Evolutionary conservation across 64 coral and sea anemone genomes (phyloP), one percentile per base, ranked within the genome.

Genomic region (Dendronephthya gigantea): DNA sequence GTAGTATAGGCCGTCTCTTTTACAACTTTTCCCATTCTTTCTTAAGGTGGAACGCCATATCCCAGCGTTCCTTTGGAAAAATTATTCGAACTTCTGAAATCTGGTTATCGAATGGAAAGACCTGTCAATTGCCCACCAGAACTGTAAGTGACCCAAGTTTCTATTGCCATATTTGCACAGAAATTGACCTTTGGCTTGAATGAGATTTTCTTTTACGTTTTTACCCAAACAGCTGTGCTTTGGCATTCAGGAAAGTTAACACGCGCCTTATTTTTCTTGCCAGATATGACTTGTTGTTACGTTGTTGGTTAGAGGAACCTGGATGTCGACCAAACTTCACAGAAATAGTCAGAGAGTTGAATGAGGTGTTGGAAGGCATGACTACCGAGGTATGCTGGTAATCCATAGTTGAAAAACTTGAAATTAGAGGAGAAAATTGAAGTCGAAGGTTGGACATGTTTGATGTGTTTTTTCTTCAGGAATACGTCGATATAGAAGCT

Each of bases 41-140:
- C 48, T 88, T 82, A 37, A 97, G 94, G 94, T 52, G 94, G 94
- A 50, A 89, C 87, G 33, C 94, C 94, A 2, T 97, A 97, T 34
- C 94, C 94, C 0, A 89, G 91, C 12, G 90, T 97, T 5, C 94
- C 94, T 23, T 49, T 97, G 16, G 94, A 97, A 82, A 97, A 93
- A 50, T 84, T 97, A 22, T 97, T 90, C 45, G 83, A 83, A 52
- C 85, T 97, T 31, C 89, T 97, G 17, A 97, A 97, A 79, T 91
- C 94, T 29, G 94, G 94, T 19, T 96, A 96, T 29, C 87, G 94
- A 75, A 96, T 96, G 94, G 92, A 88, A 56, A 82, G 89, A 48
- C 94, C 94, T 1, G 89, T 93, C 10, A 96, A 96, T 38, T 96
- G 94, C 39, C 79, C 91, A 37, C 90, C 84, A 82, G 94, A 92